These are phyloP conservation scores for Aepyceros melampus DNA, from an alignment of 2,113 vertebrate species.

Conservation along the genomic window DNA sequence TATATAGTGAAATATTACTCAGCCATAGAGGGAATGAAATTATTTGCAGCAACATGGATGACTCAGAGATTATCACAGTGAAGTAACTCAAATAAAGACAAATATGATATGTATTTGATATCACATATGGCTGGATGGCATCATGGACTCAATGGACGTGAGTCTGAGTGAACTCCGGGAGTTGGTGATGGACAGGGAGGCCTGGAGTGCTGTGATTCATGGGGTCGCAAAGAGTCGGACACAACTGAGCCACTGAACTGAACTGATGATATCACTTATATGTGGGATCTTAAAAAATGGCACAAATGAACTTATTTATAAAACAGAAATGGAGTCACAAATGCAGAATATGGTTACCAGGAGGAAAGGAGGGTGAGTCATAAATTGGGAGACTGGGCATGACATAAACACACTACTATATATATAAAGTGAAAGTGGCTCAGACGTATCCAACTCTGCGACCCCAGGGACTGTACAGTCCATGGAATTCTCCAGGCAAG, in stretches of 20 bases:
- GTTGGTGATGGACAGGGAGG: too few species aligned
- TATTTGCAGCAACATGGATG: not conserved
- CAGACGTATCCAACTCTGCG: not conserved
- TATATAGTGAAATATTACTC: not conserved
- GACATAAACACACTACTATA: not conserved
- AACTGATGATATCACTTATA: too few species aligned
- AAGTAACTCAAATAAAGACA: not conserved
- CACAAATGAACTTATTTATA: not conserved
- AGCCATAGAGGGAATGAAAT: not conserved
- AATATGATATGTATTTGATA: not conserved
- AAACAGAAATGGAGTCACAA: not conserved
- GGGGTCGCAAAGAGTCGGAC: too few species aligned
- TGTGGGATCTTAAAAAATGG: not conserved
- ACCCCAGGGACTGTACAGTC: not conserved
- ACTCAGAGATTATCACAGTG: not conserved
- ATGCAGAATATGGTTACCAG: not conserved
- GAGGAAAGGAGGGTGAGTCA: not conserved
- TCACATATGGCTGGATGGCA: too few species aligned
- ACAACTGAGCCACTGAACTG: too few species aligned
- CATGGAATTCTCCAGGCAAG: not conserved
- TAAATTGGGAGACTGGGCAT: not conserved
- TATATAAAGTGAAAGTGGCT: not conserved
- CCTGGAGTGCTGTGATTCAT: too few species aligned
- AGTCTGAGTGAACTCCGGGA: too few species aligned
- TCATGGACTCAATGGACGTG: too few species aligned